Evolutionary conservation across 1,140 invertebrate species (phyloP), one percentile per base, ranked within the genome.

Genomic region (Geopemphigus sp.): DNA sequence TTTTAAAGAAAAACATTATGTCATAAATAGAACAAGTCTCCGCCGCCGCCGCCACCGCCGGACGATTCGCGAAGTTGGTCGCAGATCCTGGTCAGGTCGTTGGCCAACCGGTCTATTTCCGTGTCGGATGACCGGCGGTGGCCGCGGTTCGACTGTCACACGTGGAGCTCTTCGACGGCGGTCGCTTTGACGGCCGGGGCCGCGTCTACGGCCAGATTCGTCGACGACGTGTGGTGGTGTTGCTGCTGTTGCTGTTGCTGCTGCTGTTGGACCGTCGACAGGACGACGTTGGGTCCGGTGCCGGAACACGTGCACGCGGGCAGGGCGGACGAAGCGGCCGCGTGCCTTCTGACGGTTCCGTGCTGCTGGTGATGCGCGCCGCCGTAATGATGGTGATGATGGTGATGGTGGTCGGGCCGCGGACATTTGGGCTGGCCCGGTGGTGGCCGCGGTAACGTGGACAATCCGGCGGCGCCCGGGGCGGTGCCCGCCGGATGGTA

Each of bases 81-180:
- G 63, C 82, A 83, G 59, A 83, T 83, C 70, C 82, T 76, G 76
- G 82, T 82, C 72, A 83, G 63, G 81, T 83, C 82, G 54, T 81
- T 78, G 54, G 82, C 82, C 47, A 83, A 63, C 68, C 82, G 29
- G 15, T 78, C 56, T 22, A 78, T 78, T 45, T 78, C 73, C 26
- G 57, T 59, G 57, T 63, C 74, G 19, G 57, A 80, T 12, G 73
- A 78, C 22, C 57, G 32, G 19, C 72, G 81, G 76, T 68, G 61
- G 39, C 45, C 72, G 29, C 82, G 76, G 82, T 81, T 70, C 81
- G 80, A 73, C 53, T 83, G 83, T 84, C 83, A 84, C 82, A 84
- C 83, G 47, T 82, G 76, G 15, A 84, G 70, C 15, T 83, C 83
- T 22, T 83, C 83, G 29, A 81, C 24, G n/a, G 39, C 82, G 29